Base-by-base conservation (phyloP, 2,113 vertebrate genomes). In the Chionis minor region DNA sequence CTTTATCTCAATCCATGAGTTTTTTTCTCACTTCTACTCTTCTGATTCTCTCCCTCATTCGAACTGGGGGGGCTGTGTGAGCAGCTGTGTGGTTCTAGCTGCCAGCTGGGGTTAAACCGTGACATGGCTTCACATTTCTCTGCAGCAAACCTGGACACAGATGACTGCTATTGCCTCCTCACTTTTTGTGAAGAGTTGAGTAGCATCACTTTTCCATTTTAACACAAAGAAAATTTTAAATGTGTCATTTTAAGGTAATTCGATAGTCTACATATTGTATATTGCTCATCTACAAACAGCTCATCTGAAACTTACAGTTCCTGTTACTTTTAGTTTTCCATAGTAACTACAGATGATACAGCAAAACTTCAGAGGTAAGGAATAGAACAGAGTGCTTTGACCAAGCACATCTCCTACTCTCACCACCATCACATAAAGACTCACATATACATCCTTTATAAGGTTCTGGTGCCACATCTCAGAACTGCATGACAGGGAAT, bases 361-460 rank as follows among this genome's bases (percentile, higher is more conserved):
- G 11, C 28, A 73, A 61, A 81, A 70, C 18, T 61, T 81, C 35
- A 70, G 30, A 23, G 5, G 15, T 61, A 40, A 66, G 33, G 40
- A 45, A 33, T 0, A 4, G 4, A 20, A 15, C 5, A 33, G 16
- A 58, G 5, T 8, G 3, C 38, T 81, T 62, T 54, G 27, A 54
- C 32, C 22, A 74, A 81, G 13, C 6, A 49, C 7, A 33, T 14
- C 12, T 91, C 61, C 54, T 62, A 2, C 15, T 73, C 11, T 51
- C 14, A 82, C 3, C 1, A 8, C 4, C 20, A 47, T 4, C 23
- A n/a, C 18, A 2, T 9, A 24, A 5, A 67, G 13, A 42, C 2
- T 8, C 14, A 35, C 17, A 9, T 17, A 18, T 8, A 52, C 2
- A 51, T 40, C 23, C 21, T 67, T 74, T 45, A 21, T 38, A 35